phyloP scores from a whole-genome alignment of 2,797 vertebrate species.

The Pteropus rufus region DNA sequence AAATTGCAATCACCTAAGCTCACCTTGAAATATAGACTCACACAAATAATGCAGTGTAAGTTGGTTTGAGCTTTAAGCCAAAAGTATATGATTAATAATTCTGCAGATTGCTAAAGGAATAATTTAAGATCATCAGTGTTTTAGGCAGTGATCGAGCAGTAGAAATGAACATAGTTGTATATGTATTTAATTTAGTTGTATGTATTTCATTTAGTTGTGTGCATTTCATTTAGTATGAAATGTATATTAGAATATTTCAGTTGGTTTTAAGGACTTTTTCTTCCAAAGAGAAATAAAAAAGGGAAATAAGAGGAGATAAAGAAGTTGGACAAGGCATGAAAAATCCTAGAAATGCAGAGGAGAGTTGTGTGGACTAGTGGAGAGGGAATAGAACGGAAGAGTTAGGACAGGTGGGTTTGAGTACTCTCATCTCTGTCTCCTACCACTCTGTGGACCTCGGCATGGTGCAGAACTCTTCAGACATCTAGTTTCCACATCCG shows the following conservation, averaged over 20 bases:
- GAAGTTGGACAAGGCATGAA: neutral
- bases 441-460: neutral
- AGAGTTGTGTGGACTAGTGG: neutral
- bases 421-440: neutral
- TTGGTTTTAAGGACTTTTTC: neutral
- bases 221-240: neutral
- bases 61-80: neutral
- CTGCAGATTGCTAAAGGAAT: neutral
- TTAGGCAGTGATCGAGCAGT: neutral
- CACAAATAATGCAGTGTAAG: constrained; percentile 10
- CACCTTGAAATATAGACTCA: constrained; percentile 20
- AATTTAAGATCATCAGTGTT: neutral
- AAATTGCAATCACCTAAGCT: neutral
- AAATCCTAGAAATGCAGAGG: neutral
- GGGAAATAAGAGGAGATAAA: neutral
- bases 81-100: neutral
- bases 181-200: constrained; percentile 14
- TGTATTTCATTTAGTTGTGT: constrained; percentile 2
- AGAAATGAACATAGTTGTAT: neutral
- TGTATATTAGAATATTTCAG: neutral
- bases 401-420: neutral
- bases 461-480: neutral
- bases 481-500: neutral
- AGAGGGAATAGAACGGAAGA: neutral
- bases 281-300: neutral